phyloP scores from a whole-genome alignment of 1,140 invertebrate genomes.

The Cydia pomonella region DNA sequence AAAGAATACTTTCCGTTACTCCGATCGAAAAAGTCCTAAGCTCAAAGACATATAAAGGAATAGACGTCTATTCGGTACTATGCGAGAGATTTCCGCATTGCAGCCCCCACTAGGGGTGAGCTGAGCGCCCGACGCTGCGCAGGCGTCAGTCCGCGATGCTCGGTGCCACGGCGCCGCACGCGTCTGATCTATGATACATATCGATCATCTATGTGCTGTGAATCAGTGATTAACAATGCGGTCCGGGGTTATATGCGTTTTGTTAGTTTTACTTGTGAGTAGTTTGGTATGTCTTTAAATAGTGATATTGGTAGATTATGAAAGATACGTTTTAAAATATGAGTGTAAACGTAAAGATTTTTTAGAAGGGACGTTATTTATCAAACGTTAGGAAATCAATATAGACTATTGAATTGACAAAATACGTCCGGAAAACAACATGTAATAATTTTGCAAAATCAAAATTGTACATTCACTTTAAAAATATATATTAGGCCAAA shows the following conservation, averaged over 20 bases:
- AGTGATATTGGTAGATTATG: not conserved
- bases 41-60: not conserved
- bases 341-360: not conserved
- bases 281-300: conserved; percentile 23
- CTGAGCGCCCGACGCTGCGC: conserved; percentile 26
- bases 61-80: not conserved
- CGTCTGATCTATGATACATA: conserved; percentile 40
- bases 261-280: conserved; percentile 68
- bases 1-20: not conserved
- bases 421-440: too few relatives aligned
- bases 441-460: too few relatives aligned
- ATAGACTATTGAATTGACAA: too few relatives aligned
- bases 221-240: conserved; percentile 61
- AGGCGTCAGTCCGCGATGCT: conserved; percentile 50
- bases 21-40: not conserved
- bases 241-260: conserved; percentile 63
- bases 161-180: conserved; percentile 59
- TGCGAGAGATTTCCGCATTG: not conserved
- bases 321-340: not conserved
- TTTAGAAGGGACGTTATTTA: too few relatives aligned
- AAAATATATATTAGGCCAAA: too few relatives aligned
- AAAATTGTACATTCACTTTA: too few relatives aligned
- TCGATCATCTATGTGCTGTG: conserved; percentile 49
- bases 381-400: too few relatives aligned
- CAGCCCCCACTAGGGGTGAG: conserved; percentile 42